Evolutionary conservation across 2,797 vertebrate species (phyloP), one percentile per base, ranked within the genome.

Genomic region (Buceros bicornis): DNA sequence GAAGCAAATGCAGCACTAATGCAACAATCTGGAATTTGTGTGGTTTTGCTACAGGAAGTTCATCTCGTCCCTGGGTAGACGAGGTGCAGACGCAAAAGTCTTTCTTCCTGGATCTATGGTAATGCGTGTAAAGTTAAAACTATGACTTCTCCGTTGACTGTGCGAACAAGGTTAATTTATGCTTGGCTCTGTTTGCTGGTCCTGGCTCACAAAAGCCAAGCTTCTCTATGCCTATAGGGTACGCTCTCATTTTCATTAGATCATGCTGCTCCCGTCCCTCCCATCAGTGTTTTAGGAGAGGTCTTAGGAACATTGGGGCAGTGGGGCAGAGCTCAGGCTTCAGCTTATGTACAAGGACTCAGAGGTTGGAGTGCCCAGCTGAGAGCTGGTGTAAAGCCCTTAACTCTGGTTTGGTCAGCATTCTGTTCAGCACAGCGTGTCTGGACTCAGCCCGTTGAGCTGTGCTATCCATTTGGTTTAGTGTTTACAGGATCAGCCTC

Each of bases 211-310:
- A 20, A 8, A 67, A 73, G 17, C 17, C 70, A 42, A 42, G 10
- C 61, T 85, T 58, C 26, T 24, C 25, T 16, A 1, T 18, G 47
- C 18, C 50, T 84, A 77, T 64, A 57, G 51, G 45, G 22, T 40
- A 33, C 3, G 1, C 6, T 50, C 13, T 51, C 14, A 5, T 25
- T 60, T 76, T 83, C 37, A 35, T 65, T 70, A 33, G 26, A 50
- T 51, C 0, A 2, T 16, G 56, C 56, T 88, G 25, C 26, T 71
- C 26, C 48, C 40, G 31, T 76, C 22, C 25, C 40, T 70, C 11
- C 11, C 13, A 6, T 51, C 0, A 0, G 13, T 0, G 0, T 65
- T 71, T 76, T 28, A 16, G 31, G 4, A 15, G 28, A 33, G 20
- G 16, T 31, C 53, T 74, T 42, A 3, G 18, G 31, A 40, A 26